Conservation (phyloP, 2,797 vertebrate species). For the Pipistrellus pipistrellus region DNA sequence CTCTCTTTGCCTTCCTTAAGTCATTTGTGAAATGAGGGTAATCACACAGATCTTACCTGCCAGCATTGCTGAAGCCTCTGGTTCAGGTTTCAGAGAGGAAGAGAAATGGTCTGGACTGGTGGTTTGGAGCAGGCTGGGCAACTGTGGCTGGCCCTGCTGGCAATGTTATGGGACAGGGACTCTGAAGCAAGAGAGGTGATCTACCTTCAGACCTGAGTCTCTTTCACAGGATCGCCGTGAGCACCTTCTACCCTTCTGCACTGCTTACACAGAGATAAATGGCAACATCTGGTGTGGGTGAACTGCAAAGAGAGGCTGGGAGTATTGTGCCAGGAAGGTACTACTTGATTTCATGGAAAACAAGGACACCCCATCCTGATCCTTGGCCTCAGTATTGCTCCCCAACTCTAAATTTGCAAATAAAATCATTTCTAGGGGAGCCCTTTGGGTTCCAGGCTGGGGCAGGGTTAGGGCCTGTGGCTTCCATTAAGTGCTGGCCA, state of each 20-base stretch:
- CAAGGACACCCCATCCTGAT: background rate
- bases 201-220: background rate
- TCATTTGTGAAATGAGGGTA: background rate
- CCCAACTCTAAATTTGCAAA: background rate
- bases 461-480: background rate
- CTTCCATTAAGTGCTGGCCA: conserved; percentile 41
- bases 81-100: background rate
- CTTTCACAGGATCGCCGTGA: background rate
- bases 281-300: background rate
- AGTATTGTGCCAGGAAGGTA: background rate
- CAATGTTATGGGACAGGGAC: background rate
- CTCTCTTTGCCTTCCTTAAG: background rate
- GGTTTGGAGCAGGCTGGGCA: background rate
- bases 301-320: no score
- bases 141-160: background rate
- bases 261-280: conserved; percentile 13
- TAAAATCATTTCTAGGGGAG: background rate
- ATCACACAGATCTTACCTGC: background rate
- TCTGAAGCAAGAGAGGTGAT: background rate
- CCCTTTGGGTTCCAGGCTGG: background rate
- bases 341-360: background rate
- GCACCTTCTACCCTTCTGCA: background rate
- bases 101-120: background rate
- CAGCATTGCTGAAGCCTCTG: background rate
- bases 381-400: background rate